Evolutionary conservation across 2,888 invertebrate genomes (phyloP), one percentile per base, ranked within the genome.

Genomic region (Rhagophthalmus giganteus): DNA sequence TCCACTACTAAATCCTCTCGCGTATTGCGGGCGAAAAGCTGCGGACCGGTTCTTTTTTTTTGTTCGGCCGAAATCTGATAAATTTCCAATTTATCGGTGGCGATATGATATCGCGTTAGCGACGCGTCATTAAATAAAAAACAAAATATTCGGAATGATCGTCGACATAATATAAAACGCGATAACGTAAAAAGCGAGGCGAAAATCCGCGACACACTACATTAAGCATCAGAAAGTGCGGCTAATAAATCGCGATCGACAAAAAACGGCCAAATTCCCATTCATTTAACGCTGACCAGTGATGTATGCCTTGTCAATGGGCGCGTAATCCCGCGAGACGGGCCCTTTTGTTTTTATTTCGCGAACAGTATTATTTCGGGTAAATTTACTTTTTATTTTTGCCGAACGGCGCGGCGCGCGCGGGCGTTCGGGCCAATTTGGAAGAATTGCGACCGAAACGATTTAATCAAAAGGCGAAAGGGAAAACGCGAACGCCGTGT

Each of bases 221-320:
- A 61, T 61, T 61, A 58, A 60, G 50, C 61, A 53, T 42, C 47
- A 57, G 54, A 59, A 60, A 60, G 59, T 58, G 54, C 34, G 30
- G 39, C 44, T 46, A 54, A 54, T 54, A 54, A 54, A 54, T 54
- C 54, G 44, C 44, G 41, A 49, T 46, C 44, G 49, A 41, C 52
- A 54, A 54, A 54, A 59, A 59, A 52, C 52, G 35, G 47, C 55
- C 48, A 53, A 42, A 45, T 56, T 57, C 57, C 41, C 58, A 52
- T 58, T 49, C 57, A 55, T 54, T 47, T 57, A 50, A 49, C 57
- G 47, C 47, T 58, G 58, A 40, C 54, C 51, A 45, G 54, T 57
- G 60, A 58, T 55, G 57, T 55, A 60, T 61, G 53, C 47, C 47
- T 56, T 55, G 56, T 56, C 61, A 58, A 54, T 54, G 48, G 35